Base-by-base conservation (phyloP, 2,797 vertebrate species). In the Melopsittacus undulatus region DNA sequence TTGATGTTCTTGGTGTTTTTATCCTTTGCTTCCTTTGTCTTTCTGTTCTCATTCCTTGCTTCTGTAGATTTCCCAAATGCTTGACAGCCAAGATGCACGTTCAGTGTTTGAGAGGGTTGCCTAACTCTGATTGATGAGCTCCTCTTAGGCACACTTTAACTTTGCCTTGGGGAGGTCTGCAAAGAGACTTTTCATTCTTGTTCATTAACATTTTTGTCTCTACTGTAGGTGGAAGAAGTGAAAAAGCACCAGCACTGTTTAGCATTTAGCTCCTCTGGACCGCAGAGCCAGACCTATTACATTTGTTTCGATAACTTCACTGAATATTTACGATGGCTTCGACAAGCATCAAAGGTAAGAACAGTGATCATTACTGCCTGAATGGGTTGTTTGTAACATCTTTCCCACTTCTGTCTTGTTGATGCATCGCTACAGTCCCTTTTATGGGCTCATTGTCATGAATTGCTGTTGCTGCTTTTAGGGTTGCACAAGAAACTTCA, bases 161-260 rank as follows among this genome's bases (percentile, higher is more conserved):
- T 87, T 89, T 63, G 48, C 36, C 38, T 26, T 48, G n/a, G 21
- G 26, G 30, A 77, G 10, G 38, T 94, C 48, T 83, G 29, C 52
- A 61, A 38, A 87, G 52, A 83, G 38, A 17, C 13, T 92, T 92
- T 91, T 59, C 17, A 26, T 56, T 93, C 38, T 67, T 66, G 7
- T 54, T 91, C 34, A 51, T 59, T 89, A 51, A 85, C 13, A 11
- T 5, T 59, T 83, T 63, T 91, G 43, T 95, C 49, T 94, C 61
- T 57, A 6, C 70, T 94, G 43, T 96, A 99, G 99, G 99, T 99
- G 95, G 99, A 99, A 98, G 99, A 99, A 98, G 99, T 99, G 96
- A 99, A 99, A 97, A 99, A 99, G 98, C 99, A 99, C 98, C 99
- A 98, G 97, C 99, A 99, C 98, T 99, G 99, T 96, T 98, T 99